Evolutionary conservation across 2,797 vertebrate species (phyloP), one percentile per base, ranked within the genome.

Genomic region (Danio choprae): DNA sequence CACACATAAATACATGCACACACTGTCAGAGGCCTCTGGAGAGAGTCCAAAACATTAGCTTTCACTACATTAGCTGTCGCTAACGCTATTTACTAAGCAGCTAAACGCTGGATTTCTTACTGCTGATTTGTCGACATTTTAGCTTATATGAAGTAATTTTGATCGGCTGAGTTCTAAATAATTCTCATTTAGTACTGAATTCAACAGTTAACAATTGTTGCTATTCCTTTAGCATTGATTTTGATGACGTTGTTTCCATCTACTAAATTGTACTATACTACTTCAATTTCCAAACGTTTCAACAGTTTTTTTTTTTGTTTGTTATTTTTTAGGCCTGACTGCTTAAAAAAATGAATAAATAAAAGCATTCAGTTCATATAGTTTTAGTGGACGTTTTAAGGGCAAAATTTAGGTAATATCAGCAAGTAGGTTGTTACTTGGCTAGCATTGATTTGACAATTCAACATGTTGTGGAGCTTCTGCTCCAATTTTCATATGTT

Each of bases 21-120:
- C 64, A 60, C 51, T 18, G 20, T 65, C 65, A 43, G 7, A 56
- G 11, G 22, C 51, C 18, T 1, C 29, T 43, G 56, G 5, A 22
- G 15, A 58, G 20, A 41, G 77, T 41, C 53, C 68, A 59, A 81
- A 38, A 51, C 13, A 68, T 15, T 20, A 56, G 55, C 55, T 56
- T 20, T 55, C 7, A 8, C 51, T 8, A 41, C 65, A n/a, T 43
- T 44, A 16, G 41, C 41, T 29, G 46, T 29, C 1, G 11, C 40
- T 15, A 73, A 41, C 22, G n/a, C n/a, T 15, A 29, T 68, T 58
- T 73, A 13, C 15, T 10, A 71, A 20, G 16, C 16, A 56, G 38
- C 41, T 58, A 41, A 29, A 58, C 20, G 29, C 15, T 48, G 44
- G 64, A 16, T 8, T 9, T 48, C 22, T 22, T 29, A 13, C 12